Base-by-base conservation (phyloP, 1,140 invertebrate species). In the Centruroides vittatus region DNA sequence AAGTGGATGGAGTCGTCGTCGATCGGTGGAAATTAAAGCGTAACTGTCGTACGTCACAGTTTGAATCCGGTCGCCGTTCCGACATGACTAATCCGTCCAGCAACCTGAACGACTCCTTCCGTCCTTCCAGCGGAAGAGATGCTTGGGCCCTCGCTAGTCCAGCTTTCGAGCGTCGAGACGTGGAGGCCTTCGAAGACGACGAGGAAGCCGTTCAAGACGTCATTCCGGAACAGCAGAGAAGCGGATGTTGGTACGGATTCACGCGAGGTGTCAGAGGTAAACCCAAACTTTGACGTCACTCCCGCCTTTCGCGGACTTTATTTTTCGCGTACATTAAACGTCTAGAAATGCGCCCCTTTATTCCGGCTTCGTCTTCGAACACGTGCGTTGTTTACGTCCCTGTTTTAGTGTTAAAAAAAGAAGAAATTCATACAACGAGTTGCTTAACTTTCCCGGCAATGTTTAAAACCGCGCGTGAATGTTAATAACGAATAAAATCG, bases 161-260 rank as follows among this genome's bases (percentile, higher is more conserved):
- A 8, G 59, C 57, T 53, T 57, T 59, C 47, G 55, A 57, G 4
- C 57, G 61, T 54, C 58, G 62, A 0, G 62, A 63, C 36, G 36
- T 63, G 10, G 62, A 56, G 11, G 60, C 60, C 47, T 58, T 57
- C 34, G 60, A 50, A 36, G 62, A 63, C 36, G 62, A 63, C 23
- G 58, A 55, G 4, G 62, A 63, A 8, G 48, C 59, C 13, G 11
- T 57, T 5, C 50, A 36, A 1, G 63, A 64, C 35, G 63, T 64
- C 23, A 48, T 64, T 10, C 59, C 63, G 5, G 63, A 64, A 35
- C 56, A 48, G 5, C 58, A 64, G 23, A 61, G 63, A 35, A 61
- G 56, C 8, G 63, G 63, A 35, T 64, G 63, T 54, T 64, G 63
- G 63, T 61, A 64, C 50, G 59, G 63, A 10, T 64, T 64, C 23